phyloP scores from a whole-genome alignment of 2,113 vertebrate genomes.

The Circaetus gallicus region DNA sequence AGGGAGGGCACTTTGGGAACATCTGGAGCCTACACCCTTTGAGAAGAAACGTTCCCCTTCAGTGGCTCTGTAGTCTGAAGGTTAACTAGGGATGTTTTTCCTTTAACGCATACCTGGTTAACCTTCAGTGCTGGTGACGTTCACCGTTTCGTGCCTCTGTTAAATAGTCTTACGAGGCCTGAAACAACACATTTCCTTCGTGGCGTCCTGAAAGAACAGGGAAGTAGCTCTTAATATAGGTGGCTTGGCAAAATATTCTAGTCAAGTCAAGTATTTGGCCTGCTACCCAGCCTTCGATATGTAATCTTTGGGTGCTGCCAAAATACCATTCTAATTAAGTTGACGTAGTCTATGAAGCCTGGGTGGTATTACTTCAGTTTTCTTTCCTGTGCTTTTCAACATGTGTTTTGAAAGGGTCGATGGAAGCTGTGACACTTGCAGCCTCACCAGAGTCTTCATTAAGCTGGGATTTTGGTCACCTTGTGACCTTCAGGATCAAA shows the following conservation, averaged over 20 bases:
- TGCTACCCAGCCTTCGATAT: conserved; percentile 47
- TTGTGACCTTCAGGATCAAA: conserved; percentile 34
- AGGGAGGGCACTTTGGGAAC: not conserved
- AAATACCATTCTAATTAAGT: conserved; percentile 59
- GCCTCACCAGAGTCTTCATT: not conserved
- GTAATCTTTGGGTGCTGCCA: conserved; percentile 50
- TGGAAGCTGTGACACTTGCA: conserved; percentile 26
- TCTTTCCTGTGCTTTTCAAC: not conserved
- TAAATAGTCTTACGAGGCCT: not conserved
- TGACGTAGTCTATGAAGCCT: conserved; percentile 42
- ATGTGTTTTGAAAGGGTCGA: not conserved
- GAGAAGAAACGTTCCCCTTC: not conserved
- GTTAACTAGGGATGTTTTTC: not conserved
- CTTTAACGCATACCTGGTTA: not conserved
- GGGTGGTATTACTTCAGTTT: conserved; percentile 44
- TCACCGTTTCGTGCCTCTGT: not conserved
- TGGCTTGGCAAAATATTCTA: conserved; percentile 43
- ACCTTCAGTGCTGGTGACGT: not conserved
- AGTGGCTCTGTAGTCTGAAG: not conserved
- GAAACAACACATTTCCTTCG: conserved; percentile 23
- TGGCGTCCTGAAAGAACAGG: not conserved
- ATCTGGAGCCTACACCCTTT: not conserved
- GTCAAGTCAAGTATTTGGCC: conserved; percentile 44
- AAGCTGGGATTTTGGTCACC: not conserved
- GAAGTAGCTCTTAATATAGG: conserved; percentile 41